Conservation (phyloP, 2,113 vertebrate genomes). For the Nestor notabilis region DNA sequence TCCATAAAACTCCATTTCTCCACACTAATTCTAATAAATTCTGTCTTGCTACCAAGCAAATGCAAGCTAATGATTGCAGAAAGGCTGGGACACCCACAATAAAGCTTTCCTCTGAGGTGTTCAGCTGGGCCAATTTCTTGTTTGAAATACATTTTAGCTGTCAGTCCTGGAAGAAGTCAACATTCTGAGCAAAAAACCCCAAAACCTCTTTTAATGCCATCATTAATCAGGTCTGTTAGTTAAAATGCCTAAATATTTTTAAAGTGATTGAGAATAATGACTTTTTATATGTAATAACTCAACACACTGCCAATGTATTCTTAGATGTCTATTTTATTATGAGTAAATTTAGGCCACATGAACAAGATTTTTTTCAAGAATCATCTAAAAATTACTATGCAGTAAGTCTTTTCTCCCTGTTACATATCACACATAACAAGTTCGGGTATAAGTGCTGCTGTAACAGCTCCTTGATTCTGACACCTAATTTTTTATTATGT, state of each 20-base stretch:
- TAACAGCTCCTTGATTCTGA: not conserved
- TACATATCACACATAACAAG: conserved; percentile 2
- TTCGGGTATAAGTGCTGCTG: not conserved
- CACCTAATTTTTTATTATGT: not conserved
- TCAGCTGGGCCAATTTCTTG: not conserved
- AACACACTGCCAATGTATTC: not conserved
- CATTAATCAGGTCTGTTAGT: not conserved
- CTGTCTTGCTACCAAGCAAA: not conserved
- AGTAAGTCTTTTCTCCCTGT: not conserved
- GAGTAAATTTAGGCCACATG: not conserved
- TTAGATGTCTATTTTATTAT: conserved; percentile 21
- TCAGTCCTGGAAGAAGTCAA: not conserved
- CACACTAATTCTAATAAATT: not conserved
- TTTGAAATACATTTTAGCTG: not conserved
- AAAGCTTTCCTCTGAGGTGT: not conserved
- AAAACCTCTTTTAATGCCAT: not conserved
- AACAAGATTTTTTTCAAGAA: not conserved
- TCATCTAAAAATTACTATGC: conserved; percentile 18
- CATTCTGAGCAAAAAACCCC: not conserved
- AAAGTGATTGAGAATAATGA: conserved; percentile 7
- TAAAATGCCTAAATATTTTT: conserved; percentile 2
- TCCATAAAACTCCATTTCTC: not conserved
- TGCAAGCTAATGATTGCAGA: fast-evolving
- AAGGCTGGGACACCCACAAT: not conserved
- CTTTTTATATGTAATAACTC: conserved; percentile 6